phyloP scores from a whole-genome alignment of 2,113 vertebrate genomes.

The Stigmatopora argus region DNA sequence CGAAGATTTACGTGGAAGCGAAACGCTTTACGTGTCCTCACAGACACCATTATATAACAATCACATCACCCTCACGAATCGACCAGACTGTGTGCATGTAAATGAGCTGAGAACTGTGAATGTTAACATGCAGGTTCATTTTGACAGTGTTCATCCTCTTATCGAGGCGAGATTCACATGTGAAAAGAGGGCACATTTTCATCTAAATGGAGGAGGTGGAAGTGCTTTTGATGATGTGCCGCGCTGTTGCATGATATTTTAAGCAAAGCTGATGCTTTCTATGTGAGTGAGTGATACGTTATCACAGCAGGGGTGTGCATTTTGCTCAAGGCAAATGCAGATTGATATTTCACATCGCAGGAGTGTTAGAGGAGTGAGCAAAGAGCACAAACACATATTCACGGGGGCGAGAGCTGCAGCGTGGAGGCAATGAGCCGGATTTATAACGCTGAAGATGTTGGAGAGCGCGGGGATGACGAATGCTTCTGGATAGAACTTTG shows the following conservation, averaged over 20 bases:
- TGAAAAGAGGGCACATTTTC: conserved; percentile 18
- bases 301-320: conserved; percentile 12
- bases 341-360: conserved; percentile 41
- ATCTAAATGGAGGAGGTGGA: not conserved
- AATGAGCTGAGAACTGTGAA: conserved; percentile 10
- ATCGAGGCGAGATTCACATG: not conserved
- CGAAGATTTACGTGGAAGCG: no score
- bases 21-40: no score
- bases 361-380: conserved; percentile 8
- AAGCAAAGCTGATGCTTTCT: conserved; percentile 23
- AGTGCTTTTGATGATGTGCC: not conserved
- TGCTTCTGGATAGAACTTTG: conserved; percentile 23
- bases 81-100: no score
- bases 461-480: conserved; percentile 38
- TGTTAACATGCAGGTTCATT: not conserved
- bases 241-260: conserved; percentile 6
- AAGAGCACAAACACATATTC: not conserved
- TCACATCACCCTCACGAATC: no score
- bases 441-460: conserved; percentile 20
- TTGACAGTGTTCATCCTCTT: conserved; percentile 19
- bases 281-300: conserved; percentile 17
- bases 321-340: conserved; percentile 34
- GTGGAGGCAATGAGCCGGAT: conserved; percentile 34
- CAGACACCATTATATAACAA: no score
- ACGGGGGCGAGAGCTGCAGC: conserved; percentile 10